Evolutionary conservation across 2,888 invertebrate species (phyloP).

Genomic region (Lasioglossum pauxillum): DNA sequence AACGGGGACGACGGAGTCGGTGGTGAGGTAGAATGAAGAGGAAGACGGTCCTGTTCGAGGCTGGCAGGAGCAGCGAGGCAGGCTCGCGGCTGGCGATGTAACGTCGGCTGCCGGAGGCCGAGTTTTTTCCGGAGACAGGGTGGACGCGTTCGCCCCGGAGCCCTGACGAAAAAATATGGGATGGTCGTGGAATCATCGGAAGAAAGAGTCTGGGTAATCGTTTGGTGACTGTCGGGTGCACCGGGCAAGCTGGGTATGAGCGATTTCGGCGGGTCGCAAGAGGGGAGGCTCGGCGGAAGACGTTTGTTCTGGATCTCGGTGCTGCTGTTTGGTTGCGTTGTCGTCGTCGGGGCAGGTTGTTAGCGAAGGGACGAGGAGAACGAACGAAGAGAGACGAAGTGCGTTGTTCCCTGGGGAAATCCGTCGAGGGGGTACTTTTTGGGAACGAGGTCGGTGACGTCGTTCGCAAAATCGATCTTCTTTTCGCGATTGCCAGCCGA

Average conservation of each 20-base stretch:
- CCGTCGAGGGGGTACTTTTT: slow-evolving; percentile 52
- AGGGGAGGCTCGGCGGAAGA: not conserved
- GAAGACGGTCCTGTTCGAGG: not conserved
- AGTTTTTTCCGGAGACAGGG: not conserved
- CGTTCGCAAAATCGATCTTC: slow-evolving; percentile 53
- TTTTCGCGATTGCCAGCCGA: slow-evolving; percentile 28
- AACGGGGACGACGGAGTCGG: not conserved
- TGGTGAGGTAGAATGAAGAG: slow-evolving; percentile 7
- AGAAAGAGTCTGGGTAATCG: slow-evolving; percentile 80
- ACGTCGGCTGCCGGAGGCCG: slow-evolving; percentile 48
- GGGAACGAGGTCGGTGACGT: slow-evolving; percentile 45
- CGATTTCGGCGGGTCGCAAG: slow-evolving; percentile 13
- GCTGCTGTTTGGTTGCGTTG: slow-evolving; percentile 28
- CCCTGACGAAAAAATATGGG: slow-evolving; percentile 79
- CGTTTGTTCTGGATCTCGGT: not conserved
- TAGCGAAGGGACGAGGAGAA: not conserved
- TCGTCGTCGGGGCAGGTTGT: slow-evolving; percentile 3
- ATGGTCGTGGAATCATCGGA: slow-evolving; percentile 84
- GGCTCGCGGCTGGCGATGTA: slow-evolving; percentile 56
- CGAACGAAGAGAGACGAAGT: slow-evolving; percentile 31
- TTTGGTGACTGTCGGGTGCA: not conserved
- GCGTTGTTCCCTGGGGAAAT: slow-evolving; percentile 60
- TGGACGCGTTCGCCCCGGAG: slow-evolving; percentile 37
- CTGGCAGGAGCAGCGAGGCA: not conserved
- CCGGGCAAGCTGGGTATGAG: slow-evolving; percentile 24